Base-by-base conservation (phyloP, 2,888 invertebrate species). In the Yponomeuta evonymella region DNA sequence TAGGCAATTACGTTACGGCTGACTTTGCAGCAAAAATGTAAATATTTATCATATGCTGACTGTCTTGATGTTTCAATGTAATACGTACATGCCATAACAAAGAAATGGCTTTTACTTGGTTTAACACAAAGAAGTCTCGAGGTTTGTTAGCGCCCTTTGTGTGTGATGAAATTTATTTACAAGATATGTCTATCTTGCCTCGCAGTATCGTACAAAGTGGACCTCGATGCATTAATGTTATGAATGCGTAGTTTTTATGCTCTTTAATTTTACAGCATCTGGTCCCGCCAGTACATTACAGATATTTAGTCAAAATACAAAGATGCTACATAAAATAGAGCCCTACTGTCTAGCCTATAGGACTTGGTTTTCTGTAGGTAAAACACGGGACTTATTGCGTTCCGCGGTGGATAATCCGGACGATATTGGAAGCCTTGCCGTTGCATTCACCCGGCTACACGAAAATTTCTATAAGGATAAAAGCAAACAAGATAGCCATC, bases 401-500 rank as follows among this genome's bases (percentile, higher is more conserved):
- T 64, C 48, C 23, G 29, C 65, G 30, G 65, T 70, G 29, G 70
- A 67, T 70, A 70, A 70, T 70, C 70, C 70, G 58, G 58, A 11
- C 79, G 81, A 84, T 83, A 84, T 86, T 84, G 81, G 78, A 80
- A 76, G 72, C 87, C 88, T 81, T 83, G 86, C 80, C 86, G 87
- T 84, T 89, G 91, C 91, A 90, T 90, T 88, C 91, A 87, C 84
- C 84, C 87, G 85, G 85, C 90, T 90, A 89, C 89, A 90, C 90
- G 82, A 90, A 90, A 90, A 90, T 90, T 90, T 91, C 89, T 91
- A 91, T 91, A 90, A 91, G 90, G 88, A 90, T 91, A 90, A 90
- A 90, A 90, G 90, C 90, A 90, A 91, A 91, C 90, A 90, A 88
- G 92, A 90, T 91, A 87, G 84, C 87, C 86, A 88, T 90, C 87